Percentiles rank a stretch among this genome's conserved stretches.
phyloP scores from a whole-genome alignment of 1,140 invertebrate genomes.

The Heliconius nattereri region DNA sequence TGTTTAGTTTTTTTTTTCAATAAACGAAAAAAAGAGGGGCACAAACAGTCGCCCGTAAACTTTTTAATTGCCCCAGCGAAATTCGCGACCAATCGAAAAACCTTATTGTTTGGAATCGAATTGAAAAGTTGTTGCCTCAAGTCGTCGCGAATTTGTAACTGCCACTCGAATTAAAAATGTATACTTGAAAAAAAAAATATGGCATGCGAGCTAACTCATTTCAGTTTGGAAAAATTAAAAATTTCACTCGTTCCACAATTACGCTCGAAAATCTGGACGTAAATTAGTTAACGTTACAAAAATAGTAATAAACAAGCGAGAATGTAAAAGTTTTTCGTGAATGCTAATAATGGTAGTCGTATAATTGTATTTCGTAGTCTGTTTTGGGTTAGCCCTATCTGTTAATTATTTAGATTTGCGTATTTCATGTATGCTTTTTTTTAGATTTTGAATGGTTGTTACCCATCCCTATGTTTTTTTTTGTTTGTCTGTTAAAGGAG shows the following conservation, averaged over 20 bases:
- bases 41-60: conserved; percentile 44
- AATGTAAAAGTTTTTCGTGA: conserved; percentile 19
- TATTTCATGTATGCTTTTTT: not conserved
- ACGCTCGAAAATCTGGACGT: conserved; percentile 23
- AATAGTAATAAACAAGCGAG: not conserved
- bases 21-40: conserved; percentile 24
- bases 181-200: conserved; percentile 50
- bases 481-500: not conserved
- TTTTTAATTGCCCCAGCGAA: conserved; percentile 65
- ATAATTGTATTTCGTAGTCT: not conserved
- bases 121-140: conserved; percentile 56
- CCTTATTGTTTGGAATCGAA: conserved; percentile 58
- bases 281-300: conserved; percentile 37
- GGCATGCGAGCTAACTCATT: conserved; percentile 47
- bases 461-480: not conserved
- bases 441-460: not conserved
- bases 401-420: not conserved
- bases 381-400: not conserved
- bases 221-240: conserved; percentile 15
- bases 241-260: conserved; percentile 25
- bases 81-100: conserved; percentile 58
- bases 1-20: conserved; percentile 24
- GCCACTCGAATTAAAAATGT: conserved; percentile 52
- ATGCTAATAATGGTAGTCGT: not conserved
- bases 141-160: conserved; percentile 51